Evolutionary conservation across 2,888 invertebrate genomes (phyloP), one percentile per base, ranked within the genome.

Genomic region (Bruchidius siliquastri): DNA sequence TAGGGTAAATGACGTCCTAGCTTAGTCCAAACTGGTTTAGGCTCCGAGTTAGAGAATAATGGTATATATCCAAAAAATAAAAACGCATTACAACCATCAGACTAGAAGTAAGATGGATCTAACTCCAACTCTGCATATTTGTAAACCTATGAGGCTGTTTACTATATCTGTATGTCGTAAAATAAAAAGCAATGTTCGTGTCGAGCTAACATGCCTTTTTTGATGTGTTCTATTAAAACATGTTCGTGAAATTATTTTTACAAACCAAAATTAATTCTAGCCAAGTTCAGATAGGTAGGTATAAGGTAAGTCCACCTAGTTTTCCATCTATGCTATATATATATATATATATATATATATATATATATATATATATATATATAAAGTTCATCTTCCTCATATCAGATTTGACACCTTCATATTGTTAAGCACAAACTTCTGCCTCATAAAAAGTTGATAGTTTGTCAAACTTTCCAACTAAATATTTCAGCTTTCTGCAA

Each of bases 51-150:
- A 86, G 77, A 10, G 81, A 81, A 22, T 82, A 74, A 75, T 86
- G 77, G 76, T 86, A 86, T 20, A 81, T 75, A 26, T 80, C 74
- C 10, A 86, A 74, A 22, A 83, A 80, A 21, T 81, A 71, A 30
- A 20, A 81, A 73, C n/a, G 82, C 79, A 69, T 81, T 81, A 2
- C 80, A 76, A 13, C 81, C 80, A 66, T 83, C 83, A 2, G 82
- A 82, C 73, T 83, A 85, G 18, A 86, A 80, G 75, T 86, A 85
- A 4, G 82, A 77, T 68, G 86, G 71, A 74, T 86, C 86, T 30
- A 78, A 75, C 49, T 20, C 74, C 74, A 2, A 69, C 21, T 26
- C 67, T 71, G 2, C 26, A 18, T 10, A 73, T 6, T 74, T 77
- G 77, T 4, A 76, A 77, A 70, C 76, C 77, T 20, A 77, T 49